These are phyloP conservation scores for Sparidentex hasta DNA, from an alignment of 2,797 vertebrate species.

Conservation along the genomic window DNA sequence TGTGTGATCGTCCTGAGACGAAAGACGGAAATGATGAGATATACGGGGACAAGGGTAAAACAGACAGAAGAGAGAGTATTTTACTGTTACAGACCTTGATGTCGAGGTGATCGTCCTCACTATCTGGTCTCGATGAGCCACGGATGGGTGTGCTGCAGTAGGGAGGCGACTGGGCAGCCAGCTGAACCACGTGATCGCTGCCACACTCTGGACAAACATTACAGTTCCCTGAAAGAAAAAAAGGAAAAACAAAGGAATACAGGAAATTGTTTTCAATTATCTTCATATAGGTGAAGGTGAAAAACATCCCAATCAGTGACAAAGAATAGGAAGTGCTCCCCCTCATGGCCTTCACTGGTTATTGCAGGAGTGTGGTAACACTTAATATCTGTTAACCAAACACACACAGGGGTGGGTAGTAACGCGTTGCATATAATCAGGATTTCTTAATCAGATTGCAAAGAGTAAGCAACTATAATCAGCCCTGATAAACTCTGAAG, in stretches of 20 bases:
- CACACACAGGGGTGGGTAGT: too few relatives aligned
- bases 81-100: too few relatives aligned
- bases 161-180: conserved; percentile 73
- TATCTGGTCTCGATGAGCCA: conserved; percentile 21
- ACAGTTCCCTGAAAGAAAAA: conserved; percentile 52
- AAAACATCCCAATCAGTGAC: not conserved
- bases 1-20: conserved; percentile 47
- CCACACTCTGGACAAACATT: conserved; percentile 90
- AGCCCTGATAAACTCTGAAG: too few relatives aligned
- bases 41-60: not conserved
- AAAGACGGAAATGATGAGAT: not conserved
- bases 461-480: too few relatives aligned
- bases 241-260: not conserved
- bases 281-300: not conserved
- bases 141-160: conserved; percentile 79
- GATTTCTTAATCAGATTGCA: too few relatives aligned
- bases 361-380: not conserved
- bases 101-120: conserved; percentile 41
- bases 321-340: conserved; percentile 2
- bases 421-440: too few relatives aligned
- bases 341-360: not conserved
- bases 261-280: conserved; percentile 1
- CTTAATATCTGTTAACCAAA: too few relatives aligned
- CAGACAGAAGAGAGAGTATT: not conserved
- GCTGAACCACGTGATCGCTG: conserved; percentile 92